Evolutionary conservation across 2,113 vertebrate species (phyloP), one percentile per base, ranked within the genome.

Genomic region (Nerophis ophidion): DNA sequence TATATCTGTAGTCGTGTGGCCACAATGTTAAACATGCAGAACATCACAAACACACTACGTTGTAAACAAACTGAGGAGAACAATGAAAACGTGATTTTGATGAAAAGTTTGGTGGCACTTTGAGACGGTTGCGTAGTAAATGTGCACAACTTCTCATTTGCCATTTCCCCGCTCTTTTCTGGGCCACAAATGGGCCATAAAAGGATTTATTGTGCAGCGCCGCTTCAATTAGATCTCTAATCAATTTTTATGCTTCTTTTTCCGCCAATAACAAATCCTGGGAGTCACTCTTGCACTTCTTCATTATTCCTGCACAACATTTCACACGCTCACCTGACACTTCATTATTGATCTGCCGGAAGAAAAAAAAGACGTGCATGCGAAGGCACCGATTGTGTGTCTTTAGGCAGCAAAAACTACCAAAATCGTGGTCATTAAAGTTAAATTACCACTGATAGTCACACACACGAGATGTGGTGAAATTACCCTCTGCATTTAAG

Each of bases 341-440:
- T 83, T 64, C 83, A 84, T 81, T 76, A 81, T 84, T 81, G 79
- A 83, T 84, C 68, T 70, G 66, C 62, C 67, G 59, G 72, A 64
- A 58, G 53, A 40, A 68, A 7, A 52, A 51, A 66, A 66, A 63
- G 33, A 59, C 14, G 54, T 51, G 76, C 76, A 83, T 84, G 82
- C 80, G 77, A 80, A 84, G 82, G 80, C 69, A 77, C 63, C 77
- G 71, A 84, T 84, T 76, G 77, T 73, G 76, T 75, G 69, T 75
- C 74, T 85, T 86, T 79, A 73, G 81, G 83, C 77, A 74, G 83
- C 82, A 85, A 26, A 26, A 26, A 26, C 26, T 26, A 26, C 26
- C 26, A 26, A 26, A 26, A 26, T 26, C 26, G 26, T 26, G 26
- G 26, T 26, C 26, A 26, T 26, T 26, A 26, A 26, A 26, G 19